phyloP scores from a whole-genome alignment of 2,888 invertebrate genomes.

The Amphipoea oculea region DNA sequence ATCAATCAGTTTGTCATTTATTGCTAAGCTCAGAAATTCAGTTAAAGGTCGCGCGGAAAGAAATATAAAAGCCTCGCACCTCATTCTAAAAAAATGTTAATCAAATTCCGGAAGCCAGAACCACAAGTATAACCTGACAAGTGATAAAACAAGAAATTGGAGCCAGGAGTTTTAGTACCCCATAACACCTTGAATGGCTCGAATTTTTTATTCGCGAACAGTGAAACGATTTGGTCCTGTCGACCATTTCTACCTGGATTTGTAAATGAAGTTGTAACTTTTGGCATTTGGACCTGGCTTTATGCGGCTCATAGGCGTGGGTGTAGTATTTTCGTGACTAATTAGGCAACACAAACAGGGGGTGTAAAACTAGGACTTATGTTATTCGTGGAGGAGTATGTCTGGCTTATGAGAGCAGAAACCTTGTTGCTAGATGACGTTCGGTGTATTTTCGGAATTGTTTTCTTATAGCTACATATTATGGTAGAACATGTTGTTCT shows the following conservation, averaged over 20 bases:
- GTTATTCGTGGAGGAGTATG: constrained; percentile 20
- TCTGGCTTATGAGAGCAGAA: constrained; percentile 23
- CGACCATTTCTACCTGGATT: constrained; percentile 68
- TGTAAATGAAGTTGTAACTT: constrained; percentile 59
- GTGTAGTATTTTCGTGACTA: constrained; percentile 35
- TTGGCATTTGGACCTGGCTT: constrained; percentile 16
- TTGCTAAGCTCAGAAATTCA: background rate
- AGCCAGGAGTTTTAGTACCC: constrained; percentile 71
- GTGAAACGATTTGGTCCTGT: constrained; percentile 70
- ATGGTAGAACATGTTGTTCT: no score
- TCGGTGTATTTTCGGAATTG: background rate
- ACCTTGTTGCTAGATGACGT: background rate
- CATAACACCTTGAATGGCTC: constrained; percentile 73
- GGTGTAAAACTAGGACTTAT: constrained; percentile 36
- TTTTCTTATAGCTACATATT: background rate
- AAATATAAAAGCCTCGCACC: background rate
- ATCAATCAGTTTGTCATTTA: background rate
- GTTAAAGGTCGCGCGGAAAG: background rate
- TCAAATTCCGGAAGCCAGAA: constrained; percentile 37
- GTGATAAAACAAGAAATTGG: constrained; percentile 72
- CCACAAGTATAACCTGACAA: constrained; percentile 37
- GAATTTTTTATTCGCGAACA: constrained; percentile 73
- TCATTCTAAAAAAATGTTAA: constrained; percentile 31
- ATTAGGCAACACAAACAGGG: constrained; percentile 26
- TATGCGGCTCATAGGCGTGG: constrained; percentile 28